Base-by-base conservation (phyloP, 2,797 vertebrate species). In the Scolopax rusticola region DNA sequence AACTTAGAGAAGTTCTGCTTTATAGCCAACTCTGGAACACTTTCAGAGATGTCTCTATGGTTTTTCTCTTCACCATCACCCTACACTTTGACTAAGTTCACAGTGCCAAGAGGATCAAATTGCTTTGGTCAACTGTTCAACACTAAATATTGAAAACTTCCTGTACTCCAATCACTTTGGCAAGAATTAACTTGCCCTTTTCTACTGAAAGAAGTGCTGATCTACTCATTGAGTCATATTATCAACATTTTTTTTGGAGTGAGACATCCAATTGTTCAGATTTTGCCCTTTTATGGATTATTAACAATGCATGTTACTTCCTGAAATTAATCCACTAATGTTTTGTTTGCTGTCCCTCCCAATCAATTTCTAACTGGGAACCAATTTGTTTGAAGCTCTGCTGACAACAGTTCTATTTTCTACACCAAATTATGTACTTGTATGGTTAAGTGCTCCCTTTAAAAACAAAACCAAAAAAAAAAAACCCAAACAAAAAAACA, bases 311-410 rank as follows among this genome's bases (percentile, higher is more conserved):
- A 88, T 81, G 69, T 87, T 73, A 97, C 93, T 96, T 95, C 73
- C 92, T 95, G 87, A 95, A 96, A 96, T 95, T 94, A 89, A 89
- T 91, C 28, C 50, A 86, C 86, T 74, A 75, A 87, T 91, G 36
- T 56, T 96, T 97, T 84, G 75, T 92, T 96, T 96, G 80, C 53
- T 93, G 53, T 84, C 50, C 86, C 79, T 78, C 75, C 70, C 87
- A 92, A 91, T 86, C 94, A 94, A 47, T 95, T 94, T 94, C 89
- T 94, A 93, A 87, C 63, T 70, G 61, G 84, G 80, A 95, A 97
- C 67, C 36, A 96, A 94, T 93, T 94, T 96, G 67, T 90, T 73
- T 78, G 89, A 90, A 97, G 96, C 67, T 86, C 70, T 93, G 89
- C 71, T 96, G 95, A 96, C 95, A 97, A 90, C 61, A 11, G 19